phyloP scores from a whole-genome alignment of 2,888 invertebrate species.

The Marasmarcha lunaedactyla region DNA sequence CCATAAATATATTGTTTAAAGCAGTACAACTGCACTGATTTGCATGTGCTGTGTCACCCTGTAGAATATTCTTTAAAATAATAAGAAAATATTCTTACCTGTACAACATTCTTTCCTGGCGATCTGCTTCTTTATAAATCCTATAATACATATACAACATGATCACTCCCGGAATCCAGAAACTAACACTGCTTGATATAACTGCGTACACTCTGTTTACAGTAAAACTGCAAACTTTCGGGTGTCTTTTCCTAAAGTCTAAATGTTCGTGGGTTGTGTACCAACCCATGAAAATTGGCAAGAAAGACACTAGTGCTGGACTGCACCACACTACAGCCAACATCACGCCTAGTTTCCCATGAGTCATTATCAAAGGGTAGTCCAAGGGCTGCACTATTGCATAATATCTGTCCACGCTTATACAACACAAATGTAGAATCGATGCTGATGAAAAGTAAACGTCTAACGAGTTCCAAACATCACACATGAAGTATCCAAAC shows the following conservation, averaged over 20 bases:
- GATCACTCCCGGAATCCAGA: conserved; percentile 93
- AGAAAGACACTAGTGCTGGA: conserved; percentile 91
- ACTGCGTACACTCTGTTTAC: conserved; percentile 90
- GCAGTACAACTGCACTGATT: too few relatives aligned
- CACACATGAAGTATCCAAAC: conserved; percentile 92
- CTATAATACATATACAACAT: conserved; percentile 94
- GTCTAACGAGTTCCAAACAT: conserved; percentile 96
- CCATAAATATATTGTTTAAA: too few relatives aligned
- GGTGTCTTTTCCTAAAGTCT: conserved; percentile 74
- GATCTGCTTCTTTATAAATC: conserved; percentile 86
- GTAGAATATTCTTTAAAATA: too few relatives aligned
- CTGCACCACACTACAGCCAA: conserved; percentile 91
- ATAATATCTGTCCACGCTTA: conserved; percentile 89
- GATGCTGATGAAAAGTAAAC: conserved; percentile 95
- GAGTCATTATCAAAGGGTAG: conserved; percentile 94
- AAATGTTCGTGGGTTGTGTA: conserved; percentile 90
- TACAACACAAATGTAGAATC: conserved; percentile 94
- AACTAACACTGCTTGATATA: conserved; percentile 90
- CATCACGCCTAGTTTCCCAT: conserved; percentile 82
- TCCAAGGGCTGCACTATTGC: conserved; percentile 94
- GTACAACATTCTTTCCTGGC: conserved; percentile 86
- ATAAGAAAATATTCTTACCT: too few relatives aligned
- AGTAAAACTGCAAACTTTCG: conserved; percentile 83
- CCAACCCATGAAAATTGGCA: conserved; percentile 96
- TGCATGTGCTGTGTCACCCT: too few relatives aligned